A percentile compares a stretch with the other conserved stretches of the same genome.
These are phyloP conservation scores for Thymallus thymallus DNA, from an alignment of 2,113 vertebrate species.

Conservation along the genomic window DNA sequence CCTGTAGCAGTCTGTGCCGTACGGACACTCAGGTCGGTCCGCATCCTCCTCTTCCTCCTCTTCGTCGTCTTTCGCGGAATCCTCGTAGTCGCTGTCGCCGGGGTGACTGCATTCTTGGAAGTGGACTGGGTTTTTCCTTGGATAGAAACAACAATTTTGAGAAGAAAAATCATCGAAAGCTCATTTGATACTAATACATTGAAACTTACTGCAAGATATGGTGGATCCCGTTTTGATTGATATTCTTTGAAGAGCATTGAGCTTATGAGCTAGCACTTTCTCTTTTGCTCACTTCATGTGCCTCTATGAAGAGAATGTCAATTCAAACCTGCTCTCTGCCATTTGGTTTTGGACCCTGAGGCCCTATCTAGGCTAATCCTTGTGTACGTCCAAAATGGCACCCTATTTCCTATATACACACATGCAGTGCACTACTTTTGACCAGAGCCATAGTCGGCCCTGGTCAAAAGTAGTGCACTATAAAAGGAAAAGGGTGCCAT, in stretches of 20 bases:
- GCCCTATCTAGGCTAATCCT: no score
- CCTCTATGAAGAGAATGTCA: no score
- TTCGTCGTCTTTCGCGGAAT: constrained; percentile 10
- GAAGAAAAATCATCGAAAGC: background rate
- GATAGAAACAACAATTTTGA: background rate
- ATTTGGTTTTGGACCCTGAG: no score
- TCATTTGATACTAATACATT: no score
- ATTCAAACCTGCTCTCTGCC: no score
- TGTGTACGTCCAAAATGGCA: no score
- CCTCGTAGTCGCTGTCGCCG: constrained; percentile 64
- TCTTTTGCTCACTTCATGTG: no score
- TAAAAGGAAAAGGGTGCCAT: no score
- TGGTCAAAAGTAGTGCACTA: no score
- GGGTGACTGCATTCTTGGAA: constrained; percentile 76
- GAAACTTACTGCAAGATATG: background rate
- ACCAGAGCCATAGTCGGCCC: no score
- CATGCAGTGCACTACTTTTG: no score
- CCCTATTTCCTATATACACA: no score
- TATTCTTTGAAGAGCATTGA: background rate
- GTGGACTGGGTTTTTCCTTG: constrained; percentile 74
- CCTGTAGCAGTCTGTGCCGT: constrained; percentile 76
- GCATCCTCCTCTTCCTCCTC: constrained; percentile 29
- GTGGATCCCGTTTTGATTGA: background rate
- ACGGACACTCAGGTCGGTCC: constrained; percentile 69
- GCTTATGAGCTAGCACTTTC: background rate